Base-by-base conservation (phyloP, 2,113 vertebrate genomes). In the Casuarius casuarius region DNA sequence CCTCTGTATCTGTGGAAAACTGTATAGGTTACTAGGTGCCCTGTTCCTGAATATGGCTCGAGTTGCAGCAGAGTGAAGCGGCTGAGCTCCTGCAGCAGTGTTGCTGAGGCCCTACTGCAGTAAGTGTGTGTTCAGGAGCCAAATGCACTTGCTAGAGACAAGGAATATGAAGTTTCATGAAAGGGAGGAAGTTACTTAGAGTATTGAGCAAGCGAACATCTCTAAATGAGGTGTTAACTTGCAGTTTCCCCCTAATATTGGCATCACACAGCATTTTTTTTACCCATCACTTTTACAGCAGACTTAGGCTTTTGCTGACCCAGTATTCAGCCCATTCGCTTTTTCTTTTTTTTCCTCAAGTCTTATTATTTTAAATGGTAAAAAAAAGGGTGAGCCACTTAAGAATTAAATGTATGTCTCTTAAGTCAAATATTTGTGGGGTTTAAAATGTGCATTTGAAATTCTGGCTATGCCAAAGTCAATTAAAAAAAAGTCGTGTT, bases 181-280 rank as follows among this genome's bases (percentile, higher is more conserved):
- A 49, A 40, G 49, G 31, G 33, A 38, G 25, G 68, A 48, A 25
- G 28, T 40, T 35, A 12, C 59, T n/a, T 7, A 12, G 19, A 15
- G 31, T 11, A 3, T 44, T 25, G 26, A 23, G 38, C 14, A 35
- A 70, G 74, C 31, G 51, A 31, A n/a, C 2, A 2, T 59, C 51
- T 61, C 58, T 22, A 40, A 48, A 26, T 7, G 7, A 25, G 26
- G 22, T 40, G 18, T 2, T 2, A 65, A n/a, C 1, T 0, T 29
- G 33, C 18, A 48, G 38, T 62, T 58, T 58, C 31, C 10, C 22
- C 28, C 8, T 1, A 48, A 0, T 2, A 0, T 3, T 1, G 44
- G 31, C 6, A 17, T 40, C 28, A 5, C 54, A 52, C 11, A 3
- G 23, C 8, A 6, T 35, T 38, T 35, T 58, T 75, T 56, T 70